These are phyloP conservation scores for Cyaniris semiargus DNA, from an alignment of 2,888 invertebrate species.

Conservation along the genomic window DNA sequence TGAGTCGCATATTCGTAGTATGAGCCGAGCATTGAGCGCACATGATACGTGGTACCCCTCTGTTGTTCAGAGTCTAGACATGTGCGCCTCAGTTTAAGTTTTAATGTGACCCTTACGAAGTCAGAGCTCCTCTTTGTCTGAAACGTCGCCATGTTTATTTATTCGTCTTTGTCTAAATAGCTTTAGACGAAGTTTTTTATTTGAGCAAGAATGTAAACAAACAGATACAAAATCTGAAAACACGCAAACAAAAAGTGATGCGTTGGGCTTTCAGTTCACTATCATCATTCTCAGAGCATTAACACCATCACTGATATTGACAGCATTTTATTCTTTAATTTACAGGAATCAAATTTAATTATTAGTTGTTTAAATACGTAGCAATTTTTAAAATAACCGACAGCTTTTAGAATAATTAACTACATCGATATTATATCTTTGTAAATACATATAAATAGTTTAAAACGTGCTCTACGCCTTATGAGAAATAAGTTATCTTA, in stretches of 20 bases:
- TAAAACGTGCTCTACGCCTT: not conserved
- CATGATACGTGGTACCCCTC: not conserved
- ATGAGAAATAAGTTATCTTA: not conserved
- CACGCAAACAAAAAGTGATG: not conserved
- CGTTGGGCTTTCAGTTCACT: not conserved
- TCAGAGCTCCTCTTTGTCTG: conserved; percentile 11
- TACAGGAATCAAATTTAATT: not conserved
- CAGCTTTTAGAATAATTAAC: not conserved
- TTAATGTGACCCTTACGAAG: conserved; percentile 22
- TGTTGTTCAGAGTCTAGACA: conserved; percentile 8
- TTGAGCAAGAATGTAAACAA: conserved; percentile 21
- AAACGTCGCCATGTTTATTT: conserved; percentile 16
- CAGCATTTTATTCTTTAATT: not conserved
- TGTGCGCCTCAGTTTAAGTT: conserved; percentile 6
- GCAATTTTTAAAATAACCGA: not conserved
- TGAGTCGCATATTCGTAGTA: not conserved
- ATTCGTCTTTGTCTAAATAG: conserved; percentile 10
- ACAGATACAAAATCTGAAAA: not conserved
- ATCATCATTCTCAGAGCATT: not conserved
- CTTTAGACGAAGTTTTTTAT: conserved; percentile 1
- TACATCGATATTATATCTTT: not conserved
- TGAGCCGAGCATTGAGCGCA: not conserved
- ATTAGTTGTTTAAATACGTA: too few species aligned
- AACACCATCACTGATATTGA: not conserved
- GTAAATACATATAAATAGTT: too few species aligned